phyloP scores from a whole-genome alignment of 2,113 vertebrate genomes.

The Pseudopipra pipra region DNA sequence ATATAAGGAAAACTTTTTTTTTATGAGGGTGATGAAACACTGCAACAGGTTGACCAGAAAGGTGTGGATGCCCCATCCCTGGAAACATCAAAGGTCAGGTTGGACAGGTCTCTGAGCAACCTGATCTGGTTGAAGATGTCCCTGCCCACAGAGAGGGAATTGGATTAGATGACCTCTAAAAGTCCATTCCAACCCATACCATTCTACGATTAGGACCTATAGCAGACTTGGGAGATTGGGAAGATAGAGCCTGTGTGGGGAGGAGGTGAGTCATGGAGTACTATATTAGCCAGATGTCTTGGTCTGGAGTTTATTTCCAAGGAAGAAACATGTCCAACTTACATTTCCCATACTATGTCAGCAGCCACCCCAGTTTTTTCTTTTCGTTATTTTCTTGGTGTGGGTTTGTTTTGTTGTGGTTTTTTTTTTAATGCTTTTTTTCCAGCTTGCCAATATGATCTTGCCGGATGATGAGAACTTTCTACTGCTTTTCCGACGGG shows the following conservation, averaged over 20 bases:
- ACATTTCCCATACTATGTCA: not conserved
- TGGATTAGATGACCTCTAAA: not conserved
- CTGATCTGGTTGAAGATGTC: not conserved
- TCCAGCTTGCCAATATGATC: constrained; percentile 89
- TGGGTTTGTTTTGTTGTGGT: not conserved
- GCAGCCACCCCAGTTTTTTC: not conserved
- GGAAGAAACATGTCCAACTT: not conserved
- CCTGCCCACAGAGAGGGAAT: not conserved
- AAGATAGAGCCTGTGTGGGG: not conserved
- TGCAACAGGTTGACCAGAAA: not conserved
- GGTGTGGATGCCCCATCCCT: not conserved
- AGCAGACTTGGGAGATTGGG: not conserved
- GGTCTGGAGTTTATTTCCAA: not conserved
- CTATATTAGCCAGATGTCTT: not conserved
- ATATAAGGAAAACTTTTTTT: not conserved
- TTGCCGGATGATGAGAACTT: constrained; percentile 93
- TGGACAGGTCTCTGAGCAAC: not conserved
- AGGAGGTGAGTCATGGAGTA: not conserved
- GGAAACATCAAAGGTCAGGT: not conserved
- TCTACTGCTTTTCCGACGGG: constrained; percentile 88
- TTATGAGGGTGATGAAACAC: not conserved
- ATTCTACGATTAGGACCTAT: not conserved
- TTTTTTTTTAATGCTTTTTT: not conserved
- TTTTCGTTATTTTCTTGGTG: not conserved
- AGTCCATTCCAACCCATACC: not conserved